phyloP scores from a whole-genome alignment of 2,888 invertebrate genomes.

The Nomada hirtipes region DNA sequence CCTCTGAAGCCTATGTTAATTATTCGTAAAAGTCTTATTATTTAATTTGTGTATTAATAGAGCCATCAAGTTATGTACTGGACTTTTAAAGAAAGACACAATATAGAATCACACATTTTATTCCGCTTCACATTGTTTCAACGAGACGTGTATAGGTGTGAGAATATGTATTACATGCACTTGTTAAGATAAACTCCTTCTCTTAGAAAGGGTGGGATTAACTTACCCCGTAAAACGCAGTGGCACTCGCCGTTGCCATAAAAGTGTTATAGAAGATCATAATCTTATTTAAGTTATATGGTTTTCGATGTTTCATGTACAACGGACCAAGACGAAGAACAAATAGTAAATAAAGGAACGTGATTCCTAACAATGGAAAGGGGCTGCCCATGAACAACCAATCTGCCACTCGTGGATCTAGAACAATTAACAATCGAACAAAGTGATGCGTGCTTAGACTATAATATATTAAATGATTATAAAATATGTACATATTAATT shows the following conservation, averaged over 20 bases:
- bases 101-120: too few relatives aligned
- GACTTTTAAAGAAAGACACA: too few relatives aligned
- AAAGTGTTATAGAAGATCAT: conserved; percentile 80
- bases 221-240: conserved; percentile 90
- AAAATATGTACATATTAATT: too few relatives aligned
- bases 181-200: too few relatives aligned
- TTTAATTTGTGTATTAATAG: too few relatives aligned
- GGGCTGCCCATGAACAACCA: conserved; percentile 80
- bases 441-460: background rate
- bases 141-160: background rate
- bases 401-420: conserved; percentile 81
- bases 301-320: conserved; percentile 78
- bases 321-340: conserved; percentile 78
- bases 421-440: conserved; percentile 9
- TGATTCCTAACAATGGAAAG: conserved; percentile 74
- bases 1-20: too few relatives aligned
- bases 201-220: background rate
- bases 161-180: too few relatives aligned
- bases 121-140: background rate
- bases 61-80: too few relatives aligned
- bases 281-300: conserved; percentile 75
- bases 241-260: conserved; percentile 88
- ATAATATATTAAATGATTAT: background rate
- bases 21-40: too few relatives aligned
- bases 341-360: conserved; percentile 76